Percentiles rank a stretch among this genome's conserved stretches.
Conservation (phyloP, 2,888 invertebrate genomes). For the Eueremaeus valkanovi region DNA sequence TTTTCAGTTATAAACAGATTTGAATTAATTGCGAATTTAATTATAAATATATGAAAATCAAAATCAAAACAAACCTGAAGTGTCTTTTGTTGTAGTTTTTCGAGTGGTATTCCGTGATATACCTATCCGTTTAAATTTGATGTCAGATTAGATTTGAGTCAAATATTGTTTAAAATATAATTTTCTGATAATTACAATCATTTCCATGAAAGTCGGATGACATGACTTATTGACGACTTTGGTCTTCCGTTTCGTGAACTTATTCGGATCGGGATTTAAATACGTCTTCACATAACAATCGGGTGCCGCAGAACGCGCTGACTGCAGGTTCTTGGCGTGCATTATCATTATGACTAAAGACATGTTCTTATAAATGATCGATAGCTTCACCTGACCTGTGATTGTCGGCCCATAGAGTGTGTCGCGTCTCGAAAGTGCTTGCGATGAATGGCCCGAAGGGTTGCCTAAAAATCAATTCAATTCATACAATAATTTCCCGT, state of each 20-base stretch:
- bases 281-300: slow-evolving; percentile 63
- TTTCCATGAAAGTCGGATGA: slow-evolving; percentile 87
- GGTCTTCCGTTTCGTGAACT: slow-evolving; percentile 92
- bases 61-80: slow-evolving; percentile 69
- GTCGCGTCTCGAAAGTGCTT: slow-evolving; percentile 48
- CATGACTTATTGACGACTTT: slow-evolving; percentile 85
- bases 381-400: slow-evolving; percentile 71
- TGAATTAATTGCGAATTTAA: not conserved
- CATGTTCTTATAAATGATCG: slow-evolving; percentile 69
- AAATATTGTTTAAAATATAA: no score
- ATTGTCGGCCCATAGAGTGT: slow-evolving; percentile 47
- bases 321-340: slow-evolving; percentile 81
- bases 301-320: slow-evolving; percentile 60
- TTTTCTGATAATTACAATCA: no score
- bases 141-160: no score
- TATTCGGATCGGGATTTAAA: slow-evolving; percentile 83
- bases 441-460: slow-evolving; percentile 31
- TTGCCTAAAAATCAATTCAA: slow-evolving; percentile 21
- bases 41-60: not conserved
- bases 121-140: no score
- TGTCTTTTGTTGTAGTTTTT: slow-evolving; percentile 50
- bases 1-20: not conserved
- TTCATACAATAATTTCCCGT: not conserved
- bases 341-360: slow-evolving; percentile 76
- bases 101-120: slow-evolving; percentile 51